phyloP scores from a whole-genome alignment of 2,888 invertebrate genomes.

The Julus scanicus region DNA sequence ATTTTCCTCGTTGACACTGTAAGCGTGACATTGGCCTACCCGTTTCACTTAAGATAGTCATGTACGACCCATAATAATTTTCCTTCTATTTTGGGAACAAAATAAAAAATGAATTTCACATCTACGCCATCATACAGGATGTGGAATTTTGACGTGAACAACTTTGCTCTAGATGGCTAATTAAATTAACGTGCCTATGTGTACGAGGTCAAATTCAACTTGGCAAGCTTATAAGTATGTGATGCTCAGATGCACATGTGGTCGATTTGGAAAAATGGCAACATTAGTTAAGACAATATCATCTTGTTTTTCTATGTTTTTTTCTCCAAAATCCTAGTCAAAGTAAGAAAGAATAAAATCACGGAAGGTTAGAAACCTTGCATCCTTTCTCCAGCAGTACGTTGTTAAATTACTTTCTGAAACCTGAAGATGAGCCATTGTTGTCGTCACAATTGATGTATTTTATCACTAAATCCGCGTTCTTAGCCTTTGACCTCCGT shows the following conservation, averaged over 20 bases:
- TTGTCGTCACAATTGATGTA: conserved; percentile 42
- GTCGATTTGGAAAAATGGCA: not conserved
- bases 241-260: not conserved
- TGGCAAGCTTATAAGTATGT: not conserved
- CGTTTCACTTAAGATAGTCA: not conserved
- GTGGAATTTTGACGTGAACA: not conserved
- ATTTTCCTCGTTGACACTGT: conserved; percentile 5
- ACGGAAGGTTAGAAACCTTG: conserved; percentile 39
- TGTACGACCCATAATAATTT: conserved; percentile 9
- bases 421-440: conserved; percentile 42
- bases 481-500: conserved; percentile 30
- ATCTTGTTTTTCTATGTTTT: not conserved
- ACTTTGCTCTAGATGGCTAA: not conserved
- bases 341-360: conserved; percentile 16
- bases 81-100: not conserved
- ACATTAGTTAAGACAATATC: not conserved
- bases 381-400: not conserved
- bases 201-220: not conserved
- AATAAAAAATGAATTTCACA: not conserved
- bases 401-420: not conserved
- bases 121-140: not conserved
- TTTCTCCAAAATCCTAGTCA: not conserved
- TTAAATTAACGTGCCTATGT: not conserved
- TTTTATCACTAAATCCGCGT: conserved; percentile 42
- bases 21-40: not conserved